Evolutionary conservation across 2,888 invertebrate species (phyloP).

Genomic region (Mythimna albipuncta): DNA sequence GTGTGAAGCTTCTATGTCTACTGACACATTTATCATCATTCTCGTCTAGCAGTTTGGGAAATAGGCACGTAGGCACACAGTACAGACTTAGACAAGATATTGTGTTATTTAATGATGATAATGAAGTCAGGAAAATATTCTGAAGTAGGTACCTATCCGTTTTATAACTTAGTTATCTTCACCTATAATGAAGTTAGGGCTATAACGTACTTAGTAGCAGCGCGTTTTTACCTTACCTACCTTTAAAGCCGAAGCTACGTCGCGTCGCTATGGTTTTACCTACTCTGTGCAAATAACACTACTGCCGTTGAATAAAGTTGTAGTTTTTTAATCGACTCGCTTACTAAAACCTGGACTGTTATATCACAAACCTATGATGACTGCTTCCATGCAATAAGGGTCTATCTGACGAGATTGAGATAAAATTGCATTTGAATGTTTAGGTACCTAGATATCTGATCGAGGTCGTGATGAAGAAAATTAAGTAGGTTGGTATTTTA

Average conservation of each 20-base stretch:
- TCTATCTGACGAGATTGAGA: no score
- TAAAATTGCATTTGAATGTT: no score
- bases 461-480: no score
- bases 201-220: background rate
- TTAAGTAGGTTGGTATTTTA: no score
- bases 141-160: background rate
- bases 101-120: background rate
- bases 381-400: no score
- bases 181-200: constrained; percentile 4
- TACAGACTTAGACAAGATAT: background rate
- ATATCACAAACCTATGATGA: no score
- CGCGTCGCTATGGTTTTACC: constrained; percentile 7
- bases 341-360: no score
- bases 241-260: background rate
- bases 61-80: background rate
- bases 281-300: constrained; percentile 16
- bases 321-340: no score
- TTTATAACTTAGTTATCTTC: background rate
- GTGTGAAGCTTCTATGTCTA: background rate
- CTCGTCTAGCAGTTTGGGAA: background rate
- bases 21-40: background rate
- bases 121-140: background rate
- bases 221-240: constrained; percentile 9
- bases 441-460: no score
- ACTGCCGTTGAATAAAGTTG: constrained; percentile 1